Base-by-base conservation (phyloP, 2,797 vertebrate species). In the Malacoctenus gilli region DNA sequence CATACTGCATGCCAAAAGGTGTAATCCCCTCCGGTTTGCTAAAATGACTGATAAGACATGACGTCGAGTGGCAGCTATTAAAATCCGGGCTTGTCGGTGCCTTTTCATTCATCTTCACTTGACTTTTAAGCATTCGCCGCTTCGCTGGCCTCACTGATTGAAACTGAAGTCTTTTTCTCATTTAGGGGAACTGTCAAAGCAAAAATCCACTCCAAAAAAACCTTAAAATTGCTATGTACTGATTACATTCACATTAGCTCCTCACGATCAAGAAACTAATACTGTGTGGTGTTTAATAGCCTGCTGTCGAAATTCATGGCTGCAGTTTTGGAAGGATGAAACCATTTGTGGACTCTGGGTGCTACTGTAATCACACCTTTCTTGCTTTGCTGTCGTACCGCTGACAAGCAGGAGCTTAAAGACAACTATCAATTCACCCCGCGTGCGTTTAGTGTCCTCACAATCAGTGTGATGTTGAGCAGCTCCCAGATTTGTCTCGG, bases 181-280 rank as follows among this genome's bases (percentile, higher is more conserved):
- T 80, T 79, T 75, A 16, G 59, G 65, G 66, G 19, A 67, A 63
- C 41, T 72, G 68, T 74, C 68, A 78, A 72, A 61, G 59, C 36
- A 42, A 43, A 64, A 66, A 59, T 49, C 16, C 47, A 16, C 21
- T 40, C 48, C 21, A 25, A 25, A 61, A 4, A 25, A 25, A 25
- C 4, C 25, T 9, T 9, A 28, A 53, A 61, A 73, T 58, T 64
- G 16, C 51, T 9, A 52, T 69, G 53, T 48, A 44, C 66, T 72
- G 68, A 78, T 82, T 59, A 68, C 57, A 58, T 62, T 76, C 72
- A 68, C 80, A 73, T 65, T 72, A 72, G 73, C 70, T 69, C 67
- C 56, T 30, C 41, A 55, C 44, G 7, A 82, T 83, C 67, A 58
- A 63, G 75, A 70, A 50, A 18, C 66, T 75, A 82, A 84, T 77